These are phyloP conservation scores for Acanthopagrus latus DNA, from an alignment of 2,797 vertebrate genomes.

Conservation along the genomic window DNA sequence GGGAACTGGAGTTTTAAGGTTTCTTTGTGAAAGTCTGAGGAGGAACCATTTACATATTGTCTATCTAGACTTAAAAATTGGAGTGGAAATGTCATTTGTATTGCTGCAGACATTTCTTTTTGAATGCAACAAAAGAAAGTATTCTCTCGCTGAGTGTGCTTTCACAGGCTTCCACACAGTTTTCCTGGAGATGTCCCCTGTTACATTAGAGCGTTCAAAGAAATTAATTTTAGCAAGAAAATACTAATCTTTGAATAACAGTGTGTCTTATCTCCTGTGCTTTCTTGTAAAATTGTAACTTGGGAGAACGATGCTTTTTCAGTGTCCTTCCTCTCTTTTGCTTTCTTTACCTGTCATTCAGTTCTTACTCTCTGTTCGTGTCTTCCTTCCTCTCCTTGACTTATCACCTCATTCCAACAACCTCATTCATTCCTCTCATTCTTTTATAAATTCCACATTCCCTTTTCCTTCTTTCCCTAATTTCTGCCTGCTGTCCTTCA, in stretches of 20 bases:
- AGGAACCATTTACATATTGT: not conserved
- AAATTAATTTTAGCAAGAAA: not conserved
- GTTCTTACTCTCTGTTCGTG: not conserved
- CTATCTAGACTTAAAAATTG: not conserved
- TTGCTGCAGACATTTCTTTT: not conserved
- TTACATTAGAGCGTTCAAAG: not conserved
- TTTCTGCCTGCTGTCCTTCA: constrained; percentile 15
- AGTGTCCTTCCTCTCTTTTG: not conserved
- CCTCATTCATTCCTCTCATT: not conserved
- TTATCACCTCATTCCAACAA: not conserved
- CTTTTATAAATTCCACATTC: not conserved
- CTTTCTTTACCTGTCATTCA: not conserved
- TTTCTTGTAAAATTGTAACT: not conserved
- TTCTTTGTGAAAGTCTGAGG: not conserved
- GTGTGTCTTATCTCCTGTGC: constrained; percentile 6
- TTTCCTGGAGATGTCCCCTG: not conserved
- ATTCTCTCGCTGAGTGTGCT: not conserved
- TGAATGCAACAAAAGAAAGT: not conserved
- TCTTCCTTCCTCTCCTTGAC: not conserved
- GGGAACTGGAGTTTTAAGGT: not conserved
- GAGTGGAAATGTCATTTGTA: not conserved
- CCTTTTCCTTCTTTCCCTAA: not conserved
- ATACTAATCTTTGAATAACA: not conserved
- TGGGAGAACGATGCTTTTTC: not conserved
- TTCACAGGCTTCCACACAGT: too few relatives aligned